A percentile compares a stretch with the other conserved stretches of the same genome.
Evolutionary conservation across 1,140 invertebrate genomes (phyloP).

Genomic region (Platorchestia sp.): DNA sequence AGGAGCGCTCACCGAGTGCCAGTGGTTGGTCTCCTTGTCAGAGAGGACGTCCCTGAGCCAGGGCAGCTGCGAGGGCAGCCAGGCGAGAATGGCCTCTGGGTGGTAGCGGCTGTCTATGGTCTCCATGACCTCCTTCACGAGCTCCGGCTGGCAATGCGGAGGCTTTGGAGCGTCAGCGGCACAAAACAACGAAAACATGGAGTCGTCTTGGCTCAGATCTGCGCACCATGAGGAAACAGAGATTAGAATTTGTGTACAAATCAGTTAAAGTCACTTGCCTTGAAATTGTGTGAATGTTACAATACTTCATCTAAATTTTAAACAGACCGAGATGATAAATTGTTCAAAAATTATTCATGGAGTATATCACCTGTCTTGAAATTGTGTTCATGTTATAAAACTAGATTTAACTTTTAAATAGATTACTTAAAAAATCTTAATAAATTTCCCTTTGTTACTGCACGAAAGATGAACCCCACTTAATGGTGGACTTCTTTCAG

Average conservation of each 20-base stretch:
- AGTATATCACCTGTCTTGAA: too few relatives aligned
- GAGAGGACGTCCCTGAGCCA: conserved; percentile 14
- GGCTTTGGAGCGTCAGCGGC: background rate
- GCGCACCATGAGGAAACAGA: background rate
- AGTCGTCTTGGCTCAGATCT: background rate
- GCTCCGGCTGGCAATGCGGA: background rate
- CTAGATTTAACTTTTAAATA: too few relatives aligned
- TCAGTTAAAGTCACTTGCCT: background rate
- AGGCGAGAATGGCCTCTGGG: background rate
- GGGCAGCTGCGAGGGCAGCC: conserved; percentile 26
- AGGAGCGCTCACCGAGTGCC: conserved; percentile 43
- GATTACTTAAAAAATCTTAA: too few relatives aligned
- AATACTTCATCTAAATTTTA: too few relatives aligned
- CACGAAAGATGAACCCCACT: too few relatives aligned
- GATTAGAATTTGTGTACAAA: background rate
- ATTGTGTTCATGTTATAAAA: too few relatives aligned
- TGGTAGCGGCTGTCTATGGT: background rate
- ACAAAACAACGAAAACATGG: background rate
- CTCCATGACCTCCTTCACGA: background rate
- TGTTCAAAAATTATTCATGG: too few relatives aligned
- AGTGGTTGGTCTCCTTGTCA: background rate
- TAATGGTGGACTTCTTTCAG: too few relatives aligned
- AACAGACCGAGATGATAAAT: too few relatives aligned
- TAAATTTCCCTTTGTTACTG: too few relatives aligned
- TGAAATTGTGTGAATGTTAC: too few relatives aligned